Percentiles rank a stretch among this genome's conserved stretches.
Evolutionary conservation across 1,140 invertebrate species (phyloP).

Genomic region (Bilobella aurantiaca): DNA sequence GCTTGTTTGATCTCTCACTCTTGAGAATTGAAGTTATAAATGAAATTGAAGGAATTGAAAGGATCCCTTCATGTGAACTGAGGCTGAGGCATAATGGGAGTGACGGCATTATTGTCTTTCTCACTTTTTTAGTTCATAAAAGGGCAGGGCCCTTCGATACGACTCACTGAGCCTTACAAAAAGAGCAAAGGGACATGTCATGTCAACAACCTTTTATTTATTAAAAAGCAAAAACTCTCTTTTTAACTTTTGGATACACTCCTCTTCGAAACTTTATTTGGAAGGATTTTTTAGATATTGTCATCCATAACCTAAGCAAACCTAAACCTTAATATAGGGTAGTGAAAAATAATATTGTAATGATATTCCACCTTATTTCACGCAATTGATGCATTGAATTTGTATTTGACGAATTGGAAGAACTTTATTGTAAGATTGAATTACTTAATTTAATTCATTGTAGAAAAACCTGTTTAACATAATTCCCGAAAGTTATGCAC

Average conservation of each 20-base stretch:
- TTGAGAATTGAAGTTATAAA: neutral
- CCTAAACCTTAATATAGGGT: neutral
- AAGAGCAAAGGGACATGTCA: neutral
- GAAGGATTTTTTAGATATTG: too few relatives aligned
- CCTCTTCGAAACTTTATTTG: too few relatives aligned
- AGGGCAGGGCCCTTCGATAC: neutral
- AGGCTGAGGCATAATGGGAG: neutral
- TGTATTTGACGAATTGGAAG: too few relatives aligned
- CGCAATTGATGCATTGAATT: neutral
- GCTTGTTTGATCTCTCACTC: too few relatives aligned
- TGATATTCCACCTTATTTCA: neutral
- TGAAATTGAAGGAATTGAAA: neutral
- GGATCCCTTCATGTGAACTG: neutral
- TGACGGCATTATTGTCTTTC: neutral
- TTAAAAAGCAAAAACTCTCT: neutral
- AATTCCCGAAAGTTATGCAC: too few relatives aligned
- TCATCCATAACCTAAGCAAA: too few relatives aligned
- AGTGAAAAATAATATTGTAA: neutral
- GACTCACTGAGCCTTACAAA: too few relatives aligned
- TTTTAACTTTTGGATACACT: neutral
- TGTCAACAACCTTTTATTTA: slow-evolving; percentile 2
- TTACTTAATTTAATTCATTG: too few relatives aligned
- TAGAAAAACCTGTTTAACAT: too few relatives aligned
- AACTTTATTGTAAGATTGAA: too few relatives aligned
- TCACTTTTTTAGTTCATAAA: neutral